A percentile compares a stretch with the other conserved stretches of the same genome.
Conservation (phyloP, 1,140 invertebrate genomes). For the Drosophila sproati region DNA sequence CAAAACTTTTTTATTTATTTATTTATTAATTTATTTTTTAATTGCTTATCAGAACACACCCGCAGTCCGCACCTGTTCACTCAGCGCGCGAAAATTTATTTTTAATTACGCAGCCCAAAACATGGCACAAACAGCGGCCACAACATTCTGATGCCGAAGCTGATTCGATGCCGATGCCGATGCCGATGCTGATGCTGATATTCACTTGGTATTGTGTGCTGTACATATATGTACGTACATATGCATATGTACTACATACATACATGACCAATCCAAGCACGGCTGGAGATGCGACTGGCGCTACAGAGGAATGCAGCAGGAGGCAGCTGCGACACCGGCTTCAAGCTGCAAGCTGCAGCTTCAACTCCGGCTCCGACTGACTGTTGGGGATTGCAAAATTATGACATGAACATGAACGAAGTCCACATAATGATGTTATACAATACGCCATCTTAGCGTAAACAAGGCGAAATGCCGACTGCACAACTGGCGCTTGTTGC, state of each 20-base stretch:
- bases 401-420: conserved; percentile 84
- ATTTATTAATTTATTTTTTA: too few relatives aligned
- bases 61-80: conserved; percentile 47
- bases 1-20: too few relatives aligned
- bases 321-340: neutral
- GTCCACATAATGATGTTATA: conserved; percentile 84
- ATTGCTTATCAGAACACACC: neutral
- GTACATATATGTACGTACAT: neutral
- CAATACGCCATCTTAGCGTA: conserved; percentile 82
- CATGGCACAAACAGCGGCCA: conserved; percentile 76
- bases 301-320: conserved; percentile 63
- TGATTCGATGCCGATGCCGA: conserved; percentile 4
- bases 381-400: conserved; percentile 67
- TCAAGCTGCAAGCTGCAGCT: neutral
- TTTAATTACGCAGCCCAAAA: conserved; percentile 80
- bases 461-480: conserved; percentile 72
- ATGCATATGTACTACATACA: neutral
- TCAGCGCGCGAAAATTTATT: conserved; percentile 76
- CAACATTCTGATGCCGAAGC: conserved; percentile 67
- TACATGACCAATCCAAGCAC: conserved; percentile 9
- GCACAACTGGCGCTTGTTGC: conserved; percentile 15
- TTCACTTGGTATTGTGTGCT: conserved; percentile 4
- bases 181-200: conserved; percentile 27
- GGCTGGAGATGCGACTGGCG: conserved; percentile 71
- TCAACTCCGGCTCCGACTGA: conserved; percentile 7